Evolutionary conservation across 2,797 vertebrate genomes (phyloP).

Genomic region (Anniella stebbinsi): DNA sequence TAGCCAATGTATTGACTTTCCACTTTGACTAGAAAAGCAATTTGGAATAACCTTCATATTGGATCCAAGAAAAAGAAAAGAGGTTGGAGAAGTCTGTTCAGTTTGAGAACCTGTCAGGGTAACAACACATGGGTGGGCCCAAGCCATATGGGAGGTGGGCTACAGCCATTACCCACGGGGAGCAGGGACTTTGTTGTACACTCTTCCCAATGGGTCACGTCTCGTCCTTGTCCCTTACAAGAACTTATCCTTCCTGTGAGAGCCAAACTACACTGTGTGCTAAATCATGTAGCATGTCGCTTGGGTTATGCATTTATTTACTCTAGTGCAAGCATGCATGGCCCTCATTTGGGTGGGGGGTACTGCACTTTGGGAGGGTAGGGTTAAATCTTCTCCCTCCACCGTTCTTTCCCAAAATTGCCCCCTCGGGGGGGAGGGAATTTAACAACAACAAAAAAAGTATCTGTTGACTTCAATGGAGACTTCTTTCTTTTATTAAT

Average conservation of each 20-base stretch:
- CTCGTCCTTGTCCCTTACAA: neutral
- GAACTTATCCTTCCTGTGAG: neutral
- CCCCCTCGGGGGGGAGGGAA: too few relatives aligned
- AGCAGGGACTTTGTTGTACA: neutral
- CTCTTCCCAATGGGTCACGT: neutral
- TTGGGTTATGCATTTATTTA: too few relatives aligned
- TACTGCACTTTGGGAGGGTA: too few relatives aligned
- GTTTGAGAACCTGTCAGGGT: constrained; percentile 1
- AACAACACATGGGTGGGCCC: neutral
- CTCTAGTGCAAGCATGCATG: too few relatives aligned
- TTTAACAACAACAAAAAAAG: too few relatives aligned
- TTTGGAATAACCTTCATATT: constrained; percentile 16
- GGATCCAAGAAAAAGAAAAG: neutral
- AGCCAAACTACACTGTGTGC: neutral
- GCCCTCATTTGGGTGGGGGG: too few relatives aligned
- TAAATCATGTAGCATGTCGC: too few relatives aligned
- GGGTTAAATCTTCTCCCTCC: too few relatives aligned
- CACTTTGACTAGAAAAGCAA: constrained; percentile 25
- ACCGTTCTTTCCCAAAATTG: too few relatives aligned
- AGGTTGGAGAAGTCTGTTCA: neutral
- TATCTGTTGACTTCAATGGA: too few relatives aligned
- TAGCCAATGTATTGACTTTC: neutral
- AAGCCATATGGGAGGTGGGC: neutral
- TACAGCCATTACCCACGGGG: too few relatives aligned
- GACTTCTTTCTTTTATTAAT: too few relatives aligned